These are phyloP conservation scores for Agonopterix heracliana DNA, from an alignment of 2,888 invertebrate species.

Conservation along the genomic window DNA sequence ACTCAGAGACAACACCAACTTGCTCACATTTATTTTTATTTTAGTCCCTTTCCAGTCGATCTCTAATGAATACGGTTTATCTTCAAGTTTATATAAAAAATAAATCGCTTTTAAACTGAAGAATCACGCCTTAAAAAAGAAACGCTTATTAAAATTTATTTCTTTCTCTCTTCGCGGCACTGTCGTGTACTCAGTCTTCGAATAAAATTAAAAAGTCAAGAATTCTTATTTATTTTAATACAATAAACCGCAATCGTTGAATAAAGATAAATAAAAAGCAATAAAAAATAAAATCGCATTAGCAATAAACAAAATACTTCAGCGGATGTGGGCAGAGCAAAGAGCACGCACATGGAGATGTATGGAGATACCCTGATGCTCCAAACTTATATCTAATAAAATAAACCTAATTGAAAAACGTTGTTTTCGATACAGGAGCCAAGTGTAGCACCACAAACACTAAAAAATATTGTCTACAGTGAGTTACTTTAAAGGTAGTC, in stretches of 20 bases:
- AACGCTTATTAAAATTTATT: slow-evolving; percentile 77
- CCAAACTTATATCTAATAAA: neutral
- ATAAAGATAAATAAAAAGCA: slow-evolving; percentile 76
- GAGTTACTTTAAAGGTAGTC: too few species aligned
- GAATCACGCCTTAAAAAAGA: slow-evolving; percentile 77
- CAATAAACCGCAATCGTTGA: slow-evolving; percentile 77
- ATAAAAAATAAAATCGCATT: slow-evolving; percentile 77
- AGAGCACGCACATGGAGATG: slow-evolving; percentile 49
- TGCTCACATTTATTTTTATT: slow-evolving; percentile 69
- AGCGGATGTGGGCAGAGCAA: slow-evolving; percentile 73
- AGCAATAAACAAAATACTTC: slow-evolving; percentile 77
- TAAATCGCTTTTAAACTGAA: slow-evolving; percentile 74
- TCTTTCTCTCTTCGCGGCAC: slow-evolving; percentile 71
- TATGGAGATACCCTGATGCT: slow-evolving; percentile 35
- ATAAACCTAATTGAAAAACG: too few species aligned
- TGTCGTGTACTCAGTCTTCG: slow-evolving; percentile 70
- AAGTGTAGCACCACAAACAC: too few species aligned
- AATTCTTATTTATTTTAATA: slow-evolving; percentile 77
- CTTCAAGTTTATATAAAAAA: slow-evolving; percentile 74
- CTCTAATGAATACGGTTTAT: slow-evolving; percentile 76
- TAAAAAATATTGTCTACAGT: too few species aligned
- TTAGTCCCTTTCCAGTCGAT: slow-evolving; percentile 71
- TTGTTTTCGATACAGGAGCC: too few species aligned
- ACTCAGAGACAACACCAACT: slow-evolving; percentile 68
- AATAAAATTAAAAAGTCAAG: slow-evolving; percentile 77